These are phyloP conservation scores for Anarsia innoxiella DNA, from an alignment of 2,888 invertebrate genomes.

Conservation along the genomic window DNA sequence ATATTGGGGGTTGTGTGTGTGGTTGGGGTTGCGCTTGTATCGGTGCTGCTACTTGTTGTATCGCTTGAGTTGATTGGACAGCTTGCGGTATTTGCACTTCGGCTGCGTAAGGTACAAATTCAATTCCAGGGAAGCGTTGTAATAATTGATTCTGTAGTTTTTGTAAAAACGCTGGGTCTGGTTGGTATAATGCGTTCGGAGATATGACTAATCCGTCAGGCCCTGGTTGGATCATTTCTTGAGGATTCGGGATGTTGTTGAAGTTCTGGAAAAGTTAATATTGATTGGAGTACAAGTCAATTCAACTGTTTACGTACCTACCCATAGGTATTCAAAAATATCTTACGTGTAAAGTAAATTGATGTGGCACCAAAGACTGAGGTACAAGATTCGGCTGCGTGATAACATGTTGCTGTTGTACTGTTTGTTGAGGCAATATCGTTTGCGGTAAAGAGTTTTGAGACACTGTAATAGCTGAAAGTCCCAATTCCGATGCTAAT, in stretches of 20 bases:
- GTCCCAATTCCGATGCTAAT: conserved; percentile 54
- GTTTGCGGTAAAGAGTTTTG: no score
- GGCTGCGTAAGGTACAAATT: conserved; percentile 60
- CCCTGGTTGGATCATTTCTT: conserved; percentile 46
- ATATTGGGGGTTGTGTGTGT: conserved; percentile 25
- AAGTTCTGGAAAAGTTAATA: conserved; percentile 29
- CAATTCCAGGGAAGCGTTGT: conserved; percentile 54
- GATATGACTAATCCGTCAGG: conserved; percentile 54
- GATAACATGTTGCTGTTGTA: not conserved
- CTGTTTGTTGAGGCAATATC: not conserved
- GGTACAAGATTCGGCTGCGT: not conserved
- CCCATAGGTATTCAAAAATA: no score
- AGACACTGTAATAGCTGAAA: conserved; percentile 58
- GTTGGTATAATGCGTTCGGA: conserved; percentile 65
- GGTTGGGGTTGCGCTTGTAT: conserved; percentile 5
- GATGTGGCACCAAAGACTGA: conserved; percentile 40
- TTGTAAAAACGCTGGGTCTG: conserved; percentile 65
- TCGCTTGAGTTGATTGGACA: conserved; percentile 21
- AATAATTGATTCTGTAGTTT: conserved; percentile 57
- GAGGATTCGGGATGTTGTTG: conserved; percentile 42
- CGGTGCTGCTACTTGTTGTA: not conserved
- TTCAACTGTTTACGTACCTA: no score
- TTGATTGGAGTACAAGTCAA: no score
- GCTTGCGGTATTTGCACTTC: conserved; percentile 24
- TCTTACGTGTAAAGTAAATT: conserved; percentile 50